Percentiles rank a stretch among this genome's conserved stretches.
Conservation (phyloP, 2,113 vertebrate genomes). For the Tor tambroides region DNA sequence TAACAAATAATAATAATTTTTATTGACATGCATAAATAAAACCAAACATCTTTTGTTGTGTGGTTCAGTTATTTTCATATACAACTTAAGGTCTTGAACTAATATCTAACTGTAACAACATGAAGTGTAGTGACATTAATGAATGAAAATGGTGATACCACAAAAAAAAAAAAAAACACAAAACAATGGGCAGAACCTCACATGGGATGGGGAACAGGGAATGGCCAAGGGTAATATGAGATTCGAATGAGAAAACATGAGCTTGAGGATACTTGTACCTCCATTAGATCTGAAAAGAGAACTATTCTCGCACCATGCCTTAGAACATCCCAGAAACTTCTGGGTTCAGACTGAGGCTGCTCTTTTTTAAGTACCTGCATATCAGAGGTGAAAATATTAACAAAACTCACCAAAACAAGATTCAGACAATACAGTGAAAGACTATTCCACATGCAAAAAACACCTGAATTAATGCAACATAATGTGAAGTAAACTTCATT, state of each 20-base stretch:
- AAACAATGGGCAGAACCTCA: not conserved
- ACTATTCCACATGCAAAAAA: slow-evolving; percentile 15
- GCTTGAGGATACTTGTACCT: slow-evolving; percentile 69
- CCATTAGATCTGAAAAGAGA: slow-evolving; percentile 75
- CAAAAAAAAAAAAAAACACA: not conserved
- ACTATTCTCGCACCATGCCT: slow-evolving; percentile 73
- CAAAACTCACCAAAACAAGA: slow-evolving; percentile 47
- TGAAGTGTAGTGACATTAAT: not conserved
- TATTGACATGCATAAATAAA: not conserved
- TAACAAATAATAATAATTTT: not conserved
- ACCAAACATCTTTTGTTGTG: not conserved
- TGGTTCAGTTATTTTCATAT: not conserved
- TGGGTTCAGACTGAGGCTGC: slow-evolving; percentile 68
- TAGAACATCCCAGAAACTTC: slow-evolving; percentile 77
- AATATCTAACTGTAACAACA: not conserved
- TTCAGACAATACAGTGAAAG: slow-evolving; percentile 36
- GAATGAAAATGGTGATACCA: not conserved
- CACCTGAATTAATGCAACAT: not conserved
- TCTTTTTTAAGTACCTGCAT: slow-evolving; percentile 75
- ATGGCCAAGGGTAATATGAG: not conserved
- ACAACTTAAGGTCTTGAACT: no score
- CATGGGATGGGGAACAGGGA: not conserved
- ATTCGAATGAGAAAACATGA: slow-evolving; percentile 1
- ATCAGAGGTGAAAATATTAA: slow-evolving; percentile 70
- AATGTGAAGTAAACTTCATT: not conserved